Evolutionary conservation across 2,113 vertebrate genomes (phyloP), one percentile per base, ranked within the genome.

Genomic region (Petrocephalus microphthalmus): DNA sequence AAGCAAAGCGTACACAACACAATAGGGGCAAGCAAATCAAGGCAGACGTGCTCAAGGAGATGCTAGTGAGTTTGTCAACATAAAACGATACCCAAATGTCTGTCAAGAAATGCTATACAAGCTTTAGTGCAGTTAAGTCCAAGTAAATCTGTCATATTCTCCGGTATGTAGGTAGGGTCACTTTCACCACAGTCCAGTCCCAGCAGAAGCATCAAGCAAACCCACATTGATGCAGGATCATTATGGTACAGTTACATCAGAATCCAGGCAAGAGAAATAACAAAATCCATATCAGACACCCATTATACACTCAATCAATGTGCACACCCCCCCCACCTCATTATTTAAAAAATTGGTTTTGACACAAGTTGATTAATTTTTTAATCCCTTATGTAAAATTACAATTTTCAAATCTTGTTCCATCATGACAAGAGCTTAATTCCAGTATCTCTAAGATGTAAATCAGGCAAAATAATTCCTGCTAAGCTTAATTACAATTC

Each of bases 391-490:
- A 67, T 29, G 60, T 67, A 67, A 67, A 67, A 67, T 67, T 67
- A 67, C 60, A 67, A 67, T 29, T 67, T 67, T 67, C 25, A 67
- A 67, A 67, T 67, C 60, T 67, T 83, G 78, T 42, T 47, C 78
- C 78, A 42, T 82, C 42, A 47, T 42, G 19, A 82, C 78, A 47
- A 47, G 78, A 47, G 78, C 78, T 82, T 82, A 82, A 42, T 82
- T 37, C 78, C 78, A 20, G 47, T 83, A 45, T 42, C 37, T 83
- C 7, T 49, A 83, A 45, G 47, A 67, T 67, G 29, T 83, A 45
- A 22, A 83, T 83, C 81, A 20, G 22, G 20, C 81, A 83, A 49
- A 83, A 83, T 83, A n/a, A 45, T 45, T 83, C 81, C 81, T 83
- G 19, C 19, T 49, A 49, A 83, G 45, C 22, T 45, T 83, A 83